Percentiles rank a stretch among this genome's conserved stretches.
Evolutionary conservation across 2,888 invertebrate genomes (phyloP).

Genomic region (Artemia sinica): DNA sequence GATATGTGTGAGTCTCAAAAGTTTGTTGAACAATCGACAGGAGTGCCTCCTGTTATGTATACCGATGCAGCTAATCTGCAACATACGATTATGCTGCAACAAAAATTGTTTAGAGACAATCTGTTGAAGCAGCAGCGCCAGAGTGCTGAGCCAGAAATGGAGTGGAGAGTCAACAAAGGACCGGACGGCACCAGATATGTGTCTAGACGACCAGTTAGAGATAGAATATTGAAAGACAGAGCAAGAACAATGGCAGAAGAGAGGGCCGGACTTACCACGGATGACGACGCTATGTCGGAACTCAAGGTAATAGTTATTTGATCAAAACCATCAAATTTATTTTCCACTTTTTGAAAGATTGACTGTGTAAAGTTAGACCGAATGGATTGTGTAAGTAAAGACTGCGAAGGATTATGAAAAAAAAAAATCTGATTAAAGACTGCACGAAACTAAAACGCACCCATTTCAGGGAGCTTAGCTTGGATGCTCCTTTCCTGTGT

Average conservation of each 20-base stretch:
- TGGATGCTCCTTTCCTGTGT: too few relatives aligned
- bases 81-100: conserved; percentile 49
- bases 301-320: conserved; percentile 39
- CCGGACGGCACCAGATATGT: conserved; percentile 60
- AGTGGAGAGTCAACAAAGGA: conserved; percentile 57
- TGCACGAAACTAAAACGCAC: too few relatives aligned
- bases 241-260: conserved; percentile 48
- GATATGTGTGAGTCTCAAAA: not conserved
- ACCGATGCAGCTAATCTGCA: conserved; percentile 49
- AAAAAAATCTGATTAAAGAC: too few relatives aligned
- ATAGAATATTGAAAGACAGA: conserved; percentile 45
- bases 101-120: conserved; percentile 43
- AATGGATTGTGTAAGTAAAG: too few relatives aligned
- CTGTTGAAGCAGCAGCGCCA: conserved; percentile 31
- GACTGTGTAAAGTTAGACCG: too few relatives aligned
- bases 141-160: conserved; percentile 35
- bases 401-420: too few relatives aligned
- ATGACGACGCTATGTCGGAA: conserved; percentile 59
- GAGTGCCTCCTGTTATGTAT: conserved; percentile 38
- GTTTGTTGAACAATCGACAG: not conserved
- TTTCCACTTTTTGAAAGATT: too few relatives aligned
- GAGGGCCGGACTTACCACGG: conserved; percentile 48
- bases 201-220: conserved; percentile 49
- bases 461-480: too few relatives aligned
- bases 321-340: too few relatives aligned